Evolutionary conservation across 2,888 invertebrate species (phyloP).

Genomic region (Rhorus exstirpatorius): DNA sequence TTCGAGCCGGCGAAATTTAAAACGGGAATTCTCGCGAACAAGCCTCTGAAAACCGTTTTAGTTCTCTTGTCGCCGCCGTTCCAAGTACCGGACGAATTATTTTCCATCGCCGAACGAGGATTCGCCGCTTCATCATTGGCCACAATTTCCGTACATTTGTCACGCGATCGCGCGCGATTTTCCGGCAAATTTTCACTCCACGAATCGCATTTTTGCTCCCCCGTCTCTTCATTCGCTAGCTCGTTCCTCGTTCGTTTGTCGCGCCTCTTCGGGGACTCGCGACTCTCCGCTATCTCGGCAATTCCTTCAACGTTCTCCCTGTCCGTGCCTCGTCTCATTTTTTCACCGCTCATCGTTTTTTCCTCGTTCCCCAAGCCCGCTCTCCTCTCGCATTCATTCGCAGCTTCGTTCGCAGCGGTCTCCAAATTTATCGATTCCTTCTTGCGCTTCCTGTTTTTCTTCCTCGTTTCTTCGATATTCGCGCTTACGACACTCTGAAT

Average conservation of each 20-base stretch:
- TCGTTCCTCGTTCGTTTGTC: slow-evolving; percentile 67
- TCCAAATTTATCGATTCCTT: background rate
- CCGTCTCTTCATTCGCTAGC: slow-evolving; percentile 32
- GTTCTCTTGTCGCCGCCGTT: slow-evolving; percentile 66
- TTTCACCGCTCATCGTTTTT: slow-evolving; percentile 20
- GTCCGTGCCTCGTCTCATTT: slow-evolving; percentile 63
- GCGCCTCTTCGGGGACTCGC: slow-evolving; percentile 54
- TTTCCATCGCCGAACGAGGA: no score
- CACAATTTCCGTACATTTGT: slow-evolving; percentile 13
- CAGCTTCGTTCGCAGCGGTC: background rate
- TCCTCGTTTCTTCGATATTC: slow-evolving; percentile 5
- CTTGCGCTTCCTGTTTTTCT: slow-evolving; percentile 34
- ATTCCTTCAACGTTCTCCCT: slow-evolving; percentile 47
- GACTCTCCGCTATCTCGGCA: slow-evolving; percentile 21
- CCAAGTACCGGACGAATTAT: slow-evolving; percentile 55
- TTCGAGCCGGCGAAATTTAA: slow-evolving; percentile 82
- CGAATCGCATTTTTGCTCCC: background rate
- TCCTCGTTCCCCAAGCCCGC: slow-evolving; percentile 12
- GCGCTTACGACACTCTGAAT: background rate
- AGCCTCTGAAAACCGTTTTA: slow-evolving; percentile 77
- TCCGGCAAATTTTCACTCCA: slow-evolving; percentile 41
- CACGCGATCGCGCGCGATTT: slow-evolving; percentile 23
- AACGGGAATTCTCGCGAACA: slow-evolving; percentile 78
- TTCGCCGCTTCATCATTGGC: no score
- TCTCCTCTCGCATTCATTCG: slow-evolving; percentile 11